Percentiles rank a stretch among this genome's conserved stretches.
phyloP scores from a whole-genome alignment of 92 coral and sea anemone species.

The Parazoanthus swiftii region DNA sequence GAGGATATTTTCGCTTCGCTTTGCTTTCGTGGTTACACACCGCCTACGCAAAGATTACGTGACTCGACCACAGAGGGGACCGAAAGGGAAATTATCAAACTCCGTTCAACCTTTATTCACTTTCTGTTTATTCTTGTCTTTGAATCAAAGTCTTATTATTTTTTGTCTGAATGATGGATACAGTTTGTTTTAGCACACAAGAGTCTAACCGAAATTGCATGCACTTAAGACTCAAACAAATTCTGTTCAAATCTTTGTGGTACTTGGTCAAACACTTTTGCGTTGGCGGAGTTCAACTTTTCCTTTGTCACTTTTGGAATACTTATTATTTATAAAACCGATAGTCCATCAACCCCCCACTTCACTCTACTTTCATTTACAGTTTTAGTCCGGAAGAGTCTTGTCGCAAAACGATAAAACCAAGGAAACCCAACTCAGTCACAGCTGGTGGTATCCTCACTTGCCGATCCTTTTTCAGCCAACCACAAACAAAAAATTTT shows the following conservation, averaged over 20 bases:
- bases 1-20: conserved; percentile 3
- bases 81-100: neutral
- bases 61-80: neutral
- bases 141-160: no score
- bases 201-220: neutral
- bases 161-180: neutral
- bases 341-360: neutral
- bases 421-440: neutral
- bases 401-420: conserved; percentile 1
- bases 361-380: neutral
- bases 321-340: conserved; percentile 1
- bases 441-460: neutral
- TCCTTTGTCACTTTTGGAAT: neutral
- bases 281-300: neutral
- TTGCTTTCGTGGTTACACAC: conserved; percentile 11
- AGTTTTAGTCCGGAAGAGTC: conserved; percentile 22
- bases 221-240: neutral
- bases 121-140: neutral
- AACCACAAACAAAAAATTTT: conserved; percentile 1
- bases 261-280: neutral
- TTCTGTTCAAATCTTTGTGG: no score
- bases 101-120: neutral
- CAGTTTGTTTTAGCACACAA: neutral
- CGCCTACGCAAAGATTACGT: conserved; percentile 29
- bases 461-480: neutral